Evolutionary conservation across 2,888 invertebrate species (phyloP).

Genomic region (Hirtodrosophila duncani): DNA sequence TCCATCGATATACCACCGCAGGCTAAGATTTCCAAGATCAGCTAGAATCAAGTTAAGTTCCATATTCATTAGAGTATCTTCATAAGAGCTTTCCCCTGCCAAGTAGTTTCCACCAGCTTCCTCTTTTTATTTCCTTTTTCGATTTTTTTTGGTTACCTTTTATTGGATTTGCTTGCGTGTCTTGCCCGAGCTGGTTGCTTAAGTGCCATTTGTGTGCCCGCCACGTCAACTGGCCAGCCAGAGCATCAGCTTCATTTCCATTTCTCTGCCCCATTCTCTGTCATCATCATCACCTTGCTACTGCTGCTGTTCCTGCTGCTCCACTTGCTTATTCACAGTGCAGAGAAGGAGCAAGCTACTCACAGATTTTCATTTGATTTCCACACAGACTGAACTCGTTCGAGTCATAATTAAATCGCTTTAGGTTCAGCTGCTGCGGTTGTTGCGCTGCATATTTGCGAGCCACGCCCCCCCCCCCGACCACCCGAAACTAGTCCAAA

Average conservation of each 20-base stretch:
- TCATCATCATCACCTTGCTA: conserved; percentile 1
- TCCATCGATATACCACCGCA: no score
- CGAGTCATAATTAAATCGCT: conserved; percentile 48
- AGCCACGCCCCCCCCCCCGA: conserved; percentile 9
- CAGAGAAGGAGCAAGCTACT: no score
- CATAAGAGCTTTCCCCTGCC: neutral
- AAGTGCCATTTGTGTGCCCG: conserved; percentile 54
- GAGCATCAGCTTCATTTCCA: no score
- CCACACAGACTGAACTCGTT: conserved; percentile 7
- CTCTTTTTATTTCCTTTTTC: no score
- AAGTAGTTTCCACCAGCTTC: neutral
- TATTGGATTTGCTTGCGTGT: conserved; percentile 13
- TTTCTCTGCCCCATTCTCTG: no score
- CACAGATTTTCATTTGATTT: conserved; percentile 45
- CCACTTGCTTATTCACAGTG: no score
- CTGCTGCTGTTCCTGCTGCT: no score
- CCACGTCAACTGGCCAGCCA: conserved; percentile 51
- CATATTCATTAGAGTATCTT: conserved; percentile 18
- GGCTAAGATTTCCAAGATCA: no score
- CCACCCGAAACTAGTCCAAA: neutral
- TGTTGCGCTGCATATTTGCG: conserved; percentile 29
- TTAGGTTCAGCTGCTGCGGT: conserved; percentile 18
- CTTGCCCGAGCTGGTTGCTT: conserved; percentile 24
- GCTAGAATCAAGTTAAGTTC: neutral
- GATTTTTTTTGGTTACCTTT: conserved; percentile 12